Base-by-base conservation (phyloP, 2,888 invertebrate genomes). In the Chouioia cunea region DNA sequence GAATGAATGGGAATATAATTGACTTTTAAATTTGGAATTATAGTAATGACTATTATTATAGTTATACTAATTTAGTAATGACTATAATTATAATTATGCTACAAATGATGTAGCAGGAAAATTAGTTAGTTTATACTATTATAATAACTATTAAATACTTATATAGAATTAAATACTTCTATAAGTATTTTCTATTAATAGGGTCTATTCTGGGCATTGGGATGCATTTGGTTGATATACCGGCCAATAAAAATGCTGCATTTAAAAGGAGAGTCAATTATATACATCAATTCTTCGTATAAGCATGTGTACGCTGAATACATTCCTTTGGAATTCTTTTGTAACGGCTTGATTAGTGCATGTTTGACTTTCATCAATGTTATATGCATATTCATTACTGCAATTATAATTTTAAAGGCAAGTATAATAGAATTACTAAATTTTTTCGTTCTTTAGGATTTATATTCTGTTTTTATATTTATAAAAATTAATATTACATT, bases 321-420 rank as follows among this genome's bases (percentile, higher is more conserved):
- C 82, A 87, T 94, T 77, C 91, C 93, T 2, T 89, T 90, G 44
- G 95, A 95, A 83, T 93, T 93, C 80, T 90, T 92, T 63, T 88
- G 93, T 72, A 91, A 94, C 80, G 95, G 94, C 23, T 90, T 92
- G 67, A 91, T 95, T 65, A 94, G 94, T 80, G 91, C 93, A 70
- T 90, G 92, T 74, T 85, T 95, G 63, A 94, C 94, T 2, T 88
- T 94, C 60, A 89, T 95, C 46, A 95, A 95, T 84, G 94, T 95
- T 72, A 89, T 92, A 79, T 93, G 94, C 85, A 95, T 95, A 80
- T 93, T 94, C 82, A 89, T 93, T 77, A 92, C 93, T 62, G 94
- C 93, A 2, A 90, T 94, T 77, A 88, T 93, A 74, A 92, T 94
- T 73, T 86, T 95, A 60, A 94, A 93, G 87, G 88, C 88, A 79